Conservation (phyloP, 2,113 vertebrate species). For the Pogona vitticeps region DNA sequence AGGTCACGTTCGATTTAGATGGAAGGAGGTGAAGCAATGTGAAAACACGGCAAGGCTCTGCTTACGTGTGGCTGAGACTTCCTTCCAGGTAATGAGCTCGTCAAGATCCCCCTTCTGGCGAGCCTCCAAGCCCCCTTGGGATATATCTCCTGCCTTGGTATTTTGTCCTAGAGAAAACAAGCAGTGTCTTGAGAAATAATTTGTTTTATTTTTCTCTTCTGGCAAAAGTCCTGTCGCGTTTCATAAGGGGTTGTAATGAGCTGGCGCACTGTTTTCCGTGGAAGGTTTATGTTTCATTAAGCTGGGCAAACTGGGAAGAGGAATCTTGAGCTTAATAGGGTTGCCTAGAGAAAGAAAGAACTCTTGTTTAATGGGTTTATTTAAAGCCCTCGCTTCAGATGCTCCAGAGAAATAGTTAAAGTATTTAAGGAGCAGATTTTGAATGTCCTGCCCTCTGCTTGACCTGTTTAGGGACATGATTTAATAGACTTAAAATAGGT, state of each 20-base stretch:
- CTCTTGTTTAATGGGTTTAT: conserved; percentile 49
- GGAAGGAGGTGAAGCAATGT: background rate
- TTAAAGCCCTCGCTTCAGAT: background rate
- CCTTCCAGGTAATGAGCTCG: background rate
- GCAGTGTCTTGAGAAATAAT: conserved; percentile 58
- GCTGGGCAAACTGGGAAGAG: conserved; percentile 37
- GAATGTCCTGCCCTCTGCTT: background rate
- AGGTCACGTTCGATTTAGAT: no score
- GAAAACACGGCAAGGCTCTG: background rate
- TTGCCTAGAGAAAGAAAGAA: conserved; percentile 39
- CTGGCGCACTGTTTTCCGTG: conserved; percentile 42
- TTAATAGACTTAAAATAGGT: no score
- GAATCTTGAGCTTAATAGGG: conserved; percentile 49
- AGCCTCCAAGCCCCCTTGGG: background rate
- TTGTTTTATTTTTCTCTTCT: conserved; percentile 48
- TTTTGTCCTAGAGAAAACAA: conserved; percentile 30
- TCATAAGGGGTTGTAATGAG: conserved; percentile 67
- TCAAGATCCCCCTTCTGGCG: fast-evolving
- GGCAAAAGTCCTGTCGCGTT: conserved; percentile 70
- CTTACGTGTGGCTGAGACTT: background rate
- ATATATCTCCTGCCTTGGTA: background rate
- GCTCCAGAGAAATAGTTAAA: conserved; percentile 22
- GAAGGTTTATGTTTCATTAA: conserved; percentile 60
- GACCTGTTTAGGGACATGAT: background rate
- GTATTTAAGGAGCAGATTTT: background rate